Percentiles rank a stretch among this genome's conserved stretches.
Conservation (phyloP, 2,888 invertebrate genomes). For the Aproaerema taeniolella region DNA sequence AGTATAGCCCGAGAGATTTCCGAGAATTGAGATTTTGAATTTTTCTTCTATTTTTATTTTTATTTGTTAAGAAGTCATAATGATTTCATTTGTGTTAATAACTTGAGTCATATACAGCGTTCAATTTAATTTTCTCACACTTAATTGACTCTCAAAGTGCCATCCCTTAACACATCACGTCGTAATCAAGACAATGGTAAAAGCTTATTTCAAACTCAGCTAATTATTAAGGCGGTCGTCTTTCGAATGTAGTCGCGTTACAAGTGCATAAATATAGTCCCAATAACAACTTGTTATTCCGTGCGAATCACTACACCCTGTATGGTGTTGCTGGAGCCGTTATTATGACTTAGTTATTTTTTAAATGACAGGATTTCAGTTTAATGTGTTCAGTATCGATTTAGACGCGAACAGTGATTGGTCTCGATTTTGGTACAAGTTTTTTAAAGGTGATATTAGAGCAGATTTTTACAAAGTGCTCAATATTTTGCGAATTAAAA, state of each 20-base stretch:
- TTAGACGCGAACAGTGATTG: neutral
- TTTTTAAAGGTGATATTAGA: too few species aligned
- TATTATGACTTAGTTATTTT: constrained; percentile 5
- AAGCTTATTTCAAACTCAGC: neutral
- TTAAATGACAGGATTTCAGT: constrained; percentile 6
- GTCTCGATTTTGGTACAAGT: too few species aligned
- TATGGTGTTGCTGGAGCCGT: neutral
- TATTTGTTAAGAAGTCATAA: too few species aligned
- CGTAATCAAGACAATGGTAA: constrained; percentile 6
- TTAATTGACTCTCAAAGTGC: too few species aligned
- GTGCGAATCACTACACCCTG: constrained; percentile 4
- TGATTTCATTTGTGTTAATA: too few species aligned
- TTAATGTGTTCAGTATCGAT: neutral
- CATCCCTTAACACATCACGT: neutral
- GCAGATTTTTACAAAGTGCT: neutral
- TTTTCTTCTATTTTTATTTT: too few species aligned
- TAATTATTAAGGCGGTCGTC: constrained; percentile 1
- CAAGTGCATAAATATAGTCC: neutral
- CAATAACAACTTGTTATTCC: neutral
- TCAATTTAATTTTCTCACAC: too few species aligned
- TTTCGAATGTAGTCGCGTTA: constrained; percentile 2
- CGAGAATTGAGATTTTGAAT: too few species aligned
- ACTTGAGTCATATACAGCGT: too few species aligned
- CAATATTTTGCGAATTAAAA: neutral
- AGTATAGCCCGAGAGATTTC: too few species aligned